Conservation (phyloP, 2,797 vertebrate genomes). For the Melanotaenia boesemani region DNA sequence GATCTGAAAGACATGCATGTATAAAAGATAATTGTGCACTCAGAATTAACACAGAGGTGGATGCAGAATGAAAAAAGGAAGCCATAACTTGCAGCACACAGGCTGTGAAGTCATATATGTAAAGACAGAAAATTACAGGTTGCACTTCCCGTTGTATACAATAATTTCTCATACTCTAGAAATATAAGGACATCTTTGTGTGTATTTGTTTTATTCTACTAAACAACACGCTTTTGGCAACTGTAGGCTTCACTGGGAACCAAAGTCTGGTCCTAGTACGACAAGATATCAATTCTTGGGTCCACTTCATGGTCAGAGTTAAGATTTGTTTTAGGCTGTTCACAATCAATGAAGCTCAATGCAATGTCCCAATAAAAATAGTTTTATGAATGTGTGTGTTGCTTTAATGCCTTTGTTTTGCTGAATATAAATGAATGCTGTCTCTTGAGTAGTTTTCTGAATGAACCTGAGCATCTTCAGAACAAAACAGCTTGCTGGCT, state of each 20-base stretch:
- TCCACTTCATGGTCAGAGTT: no score
- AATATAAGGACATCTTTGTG: neutral
- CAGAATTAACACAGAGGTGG: neutral
- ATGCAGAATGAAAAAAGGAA: neutral
- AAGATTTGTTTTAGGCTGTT: neutral
- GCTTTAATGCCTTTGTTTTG: conserved; percentile 9
- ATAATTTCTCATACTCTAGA: neutral
- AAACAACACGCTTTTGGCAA: neutral
- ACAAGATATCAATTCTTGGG: neutral
- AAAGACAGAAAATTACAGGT: neutral
- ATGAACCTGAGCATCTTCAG: conserved; percentile 17
- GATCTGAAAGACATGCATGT: no score
- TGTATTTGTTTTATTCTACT: neutral
- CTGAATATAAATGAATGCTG: conserved; percentile 15
- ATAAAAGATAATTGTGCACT: no score
- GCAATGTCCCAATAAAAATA: neutral
- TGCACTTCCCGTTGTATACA: neutral
- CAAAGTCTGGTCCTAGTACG: no score
- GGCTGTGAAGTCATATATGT: neutral
- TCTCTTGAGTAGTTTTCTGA: conserved; percentile 42
- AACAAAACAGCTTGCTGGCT: conserved; percentile 17
- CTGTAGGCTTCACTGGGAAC: neutral
- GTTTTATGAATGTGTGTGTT: neutral
- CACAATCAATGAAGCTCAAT: neutral
- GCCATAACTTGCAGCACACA: neutral